Percentiles rank a stretch among this genome's conserved stretches.
Evolutionary conservation across 2,797 vertebrate genomes (phyloP).

Genomic region (Helarctos malayanus): DNA sequence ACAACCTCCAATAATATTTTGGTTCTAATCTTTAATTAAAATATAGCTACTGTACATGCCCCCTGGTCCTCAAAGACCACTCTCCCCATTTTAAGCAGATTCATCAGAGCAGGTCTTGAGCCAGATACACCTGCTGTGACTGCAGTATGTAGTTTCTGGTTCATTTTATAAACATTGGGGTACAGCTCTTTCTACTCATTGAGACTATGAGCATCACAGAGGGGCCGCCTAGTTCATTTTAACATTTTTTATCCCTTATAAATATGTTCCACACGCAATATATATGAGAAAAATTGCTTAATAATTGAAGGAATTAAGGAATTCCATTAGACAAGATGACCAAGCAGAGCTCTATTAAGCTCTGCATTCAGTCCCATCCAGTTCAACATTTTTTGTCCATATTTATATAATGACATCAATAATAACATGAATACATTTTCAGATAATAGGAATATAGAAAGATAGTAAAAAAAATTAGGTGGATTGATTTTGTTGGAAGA

Average conservation of each 20-base stretch:
- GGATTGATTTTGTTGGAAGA: background rate
- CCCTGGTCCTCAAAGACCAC: background rate
- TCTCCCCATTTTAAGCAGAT: background rate
- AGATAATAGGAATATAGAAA: conserved; percentile 22
- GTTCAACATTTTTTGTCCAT: background rate
- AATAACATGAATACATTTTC: background rate
- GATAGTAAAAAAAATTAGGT: background rate
- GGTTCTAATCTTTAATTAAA: conserved; percentile 51
- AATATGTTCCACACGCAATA: background rate
- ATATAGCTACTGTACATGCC: background rate
- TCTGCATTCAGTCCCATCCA: background rate
- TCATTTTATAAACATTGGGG: background rate
- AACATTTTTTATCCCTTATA: background rate
- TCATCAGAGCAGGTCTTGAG: background rate
- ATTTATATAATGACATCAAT: background rate
- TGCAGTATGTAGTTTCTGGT: background rate
- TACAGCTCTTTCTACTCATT: background rate
- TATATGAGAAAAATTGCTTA: background rate
- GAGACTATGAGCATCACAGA: background rate
- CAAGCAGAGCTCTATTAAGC: background rate
- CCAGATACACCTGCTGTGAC: background rate
- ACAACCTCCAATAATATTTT: conserved; percentile 16
- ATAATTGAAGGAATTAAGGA: background rate
- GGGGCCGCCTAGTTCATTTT: background rate
- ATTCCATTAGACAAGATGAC: background rate